Evolutionary conservation across 2,888 invertebrate genomes (phyloP).

Genomic region (Carterocephalus palaemon): DNA sequence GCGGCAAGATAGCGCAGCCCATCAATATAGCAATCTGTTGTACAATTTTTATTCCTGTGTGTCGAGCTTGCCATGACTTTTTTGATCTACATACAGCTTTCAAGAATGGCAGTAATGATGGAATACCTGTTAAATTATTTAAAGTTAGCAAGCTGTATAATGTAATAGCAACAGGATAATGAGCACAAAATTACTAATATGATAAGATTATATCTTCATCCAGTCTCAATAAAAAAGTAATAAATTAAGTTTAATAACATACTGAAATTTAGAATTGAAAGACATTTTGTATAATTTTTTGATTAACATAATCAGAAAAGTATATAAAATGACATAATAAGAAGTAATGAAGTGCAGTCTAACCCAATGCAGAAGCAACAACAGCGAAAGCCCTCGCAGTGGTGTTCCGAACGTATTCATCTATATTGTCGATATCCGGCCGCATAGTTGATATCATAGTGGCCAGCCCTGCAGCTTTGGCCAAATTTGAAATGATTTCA

Average conservation of each 20-base stretch:
- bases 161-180: too few relatives aligned
- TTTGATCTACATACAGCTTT: conserved; percentile 99
- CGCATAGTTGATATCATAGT: conserved; percentile 99
- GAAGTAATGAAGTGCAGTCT: too few relatives aligned
- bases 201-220: too few relatives aligned
- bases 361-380: conserved; percentile 97
- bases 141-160: not conserved
- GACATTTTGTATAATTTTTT: not conserved
- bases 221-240: too few relatives aligned
- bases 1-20: conserved; percentile 99
- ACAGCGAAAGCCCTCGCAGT: conserved; percentile 99
- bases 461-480: conserved; percentile 99
- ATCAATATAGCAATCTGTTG: conserved; percentile 99
- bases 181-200: too few relatives aligned
- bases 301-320: conserved; percentile 2
- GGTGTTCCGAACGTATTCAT: conserved; percentile 99
- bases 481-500: conserved; percentile 99
- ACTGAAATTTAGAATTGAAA: too few relatives aligned
- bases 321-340: too few relatives aligned
- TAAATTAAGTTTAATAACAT: too few relatives aligned
- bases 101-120: conserved; percentile 96
- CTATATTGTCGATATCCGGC: conserved; percentile 99
- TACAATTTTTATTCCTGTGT: conserved; percentile 99
- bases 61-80: conserved; percentile 99
- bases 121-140: conserved; percentile 81